A percentile compares a stretch with the other conserved stretches of the same genome.
Conservation (phyloP, 2,113 vertebrate genomes). For the Alces alces region DNA sequence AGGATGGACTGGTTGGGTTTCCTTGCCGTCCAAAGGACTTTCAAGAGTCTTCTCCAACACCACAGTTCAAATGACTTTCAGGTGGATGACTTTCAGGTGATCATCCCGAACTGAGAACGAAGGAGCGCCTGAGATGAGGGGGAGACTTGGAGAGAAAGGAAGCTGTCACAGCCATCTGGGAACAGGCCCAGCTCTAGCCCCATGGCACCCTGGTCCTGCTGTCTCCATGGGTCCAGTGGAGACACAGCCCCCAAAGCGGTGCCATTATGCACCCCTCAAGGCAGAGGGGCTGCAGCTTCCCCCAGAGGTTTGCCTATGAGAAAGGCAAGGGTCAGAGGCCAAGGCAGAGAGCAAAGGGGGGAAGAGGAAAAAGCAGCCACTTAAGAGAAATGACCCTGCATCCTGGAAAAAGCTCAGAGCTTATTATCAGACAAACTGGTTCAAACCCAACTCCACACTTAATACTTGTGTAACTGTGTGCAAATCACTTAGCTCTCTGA, state of each 20-base stretch:
- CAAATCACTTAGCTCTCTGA: neutral
- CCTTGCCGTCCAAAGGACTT: neutral
- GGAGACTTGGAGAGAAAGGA: neutral
- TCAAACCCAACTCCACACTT: neutral
- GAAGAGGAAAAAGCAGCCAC: neutral
- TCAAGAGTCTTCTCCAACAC: neutral
- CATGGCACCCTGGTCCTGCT: accelerated
- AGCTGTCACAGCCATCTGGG: accelerated
- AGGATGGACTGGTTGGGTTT: neutral
- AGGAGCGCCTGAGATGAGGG: neutral
- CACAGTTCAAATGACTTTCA: neutral
- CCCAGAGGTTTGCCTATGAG: neutral
- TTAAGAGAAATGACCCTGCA: neutral
- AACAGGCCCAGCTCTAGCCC: neutral
- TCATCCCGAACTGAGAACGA: neutral
- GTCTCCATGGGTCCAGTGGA: neutral
- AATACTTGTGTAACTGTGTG: neutral
- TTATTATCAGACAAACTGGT: neutral
- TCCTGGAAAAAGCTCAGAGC: neutral
- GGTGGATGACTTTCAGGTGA: no score
- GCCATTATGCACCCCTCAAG: neutral
- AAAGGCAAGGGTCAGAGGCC: neutral
- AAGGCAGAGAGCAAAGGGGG: neutral
- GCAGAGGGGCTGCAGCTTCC: neutral
- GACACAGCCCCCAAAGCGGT: neutral